phyloP scores from a whole-genome alignment of 2,113 vertebrate species.

The Stegostoma tigrinum region DNA sequence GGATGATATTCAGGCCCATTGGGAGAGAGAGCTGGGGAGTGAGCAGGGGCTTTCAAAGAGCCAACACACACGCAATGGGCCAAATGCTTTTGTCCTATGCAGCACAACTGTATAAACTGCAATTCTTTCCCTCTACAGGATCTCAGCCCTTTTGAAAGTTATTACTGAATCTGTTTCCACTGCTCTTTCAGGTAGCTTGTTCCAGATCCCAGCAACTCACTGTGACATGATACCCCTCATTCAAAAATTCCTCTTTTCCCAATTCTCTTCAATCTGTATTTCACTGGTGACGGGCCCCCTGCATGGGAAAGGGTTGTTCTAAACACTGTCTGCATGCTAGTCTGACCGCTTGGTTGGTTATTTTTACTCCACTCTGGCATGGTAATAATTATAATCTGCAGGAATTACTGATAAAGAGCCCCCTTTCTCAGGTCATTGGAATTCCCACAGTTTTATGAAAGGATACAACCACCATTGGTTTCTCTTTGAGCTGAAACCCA shows the following conservation, averaged over 20 bases:
- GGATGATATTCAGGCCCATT: too few relatives aligned
- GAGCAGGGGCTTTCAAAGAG: background rate
- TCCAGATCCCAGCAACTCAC: too few relatives aligned
- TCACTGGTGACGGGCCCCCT: background rate
- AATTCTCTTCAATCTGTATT: background rate
- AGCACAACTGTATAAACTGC: too few relatives aligned
- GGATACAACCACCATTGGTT: constrained; percentile 96
- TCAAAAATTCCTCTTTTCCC: too few relatives aligned
- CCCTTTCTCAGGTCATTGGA: constrained; percentile 26
- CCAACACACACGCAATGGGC: too few relatives aligned
- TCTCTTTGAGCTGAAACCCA: constrained; percentile 83
- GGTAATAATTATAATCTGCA: too few relatives aligned
- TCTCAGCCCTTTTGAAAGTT: background rate
- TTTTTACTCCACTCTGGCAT: background rate
- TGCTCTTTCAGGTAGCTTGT: background rate
- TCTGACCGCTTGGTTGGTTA: too few relatives aligned
- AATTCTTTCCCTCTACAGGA: too few relatives aligned
- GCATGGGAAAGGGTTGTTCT: background rate
- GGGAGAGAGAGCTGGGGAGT: background rate
- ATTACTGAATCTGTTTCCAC: background rate
- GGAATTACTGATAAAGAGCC: background rate
- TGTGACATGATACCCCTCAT: too few relatives aligned
- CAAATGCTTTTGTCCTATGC: background rate
- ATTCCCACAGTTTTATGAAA: constrained; percentile 49
- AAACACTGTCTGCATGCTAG: constrained; percentile 14